Conservation (phyloP, 2,888 invertebrate species). For the Agonum fuliginosum region DNA sequence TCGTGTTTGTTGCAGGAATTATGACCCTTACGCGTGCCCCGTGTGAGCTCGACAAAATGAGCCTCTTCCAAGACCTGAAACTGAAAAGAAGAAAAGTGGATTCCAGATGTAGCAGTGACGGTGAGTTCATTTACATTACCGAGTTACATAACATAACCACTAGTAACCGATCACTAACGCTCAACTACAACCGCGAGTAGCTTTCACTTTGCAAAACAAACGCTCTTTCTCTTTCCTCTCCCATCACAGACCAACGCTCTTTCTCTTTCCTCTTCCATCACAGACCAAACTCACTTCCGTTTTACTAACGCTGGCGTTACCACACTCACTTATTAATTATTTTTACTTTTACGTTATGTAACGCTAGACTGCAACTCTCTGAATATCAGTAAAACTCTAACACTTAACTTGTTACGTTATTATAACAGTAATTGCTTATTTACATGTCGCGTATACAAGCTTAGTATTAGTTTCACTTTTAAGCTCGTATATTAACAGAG, state of each 20-base stretch:
- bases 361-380: conserved; percentile 4
- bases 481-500: background rate
- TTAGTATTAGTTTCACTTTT: conserved; percentile 12
- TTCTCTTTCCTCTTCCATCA: background rate
- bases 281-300: conserved; percentile 28
- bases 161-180: conserved; percentile 25
- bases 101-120: conserved; percentile 97
- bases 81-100: conserved; percentile 98
- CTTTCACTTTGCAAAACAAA: conserved; percentile 36
- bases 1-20: conserved; percentile 82
- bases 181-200: conserved; percentile 3
- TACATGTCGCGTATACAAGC: background rate
- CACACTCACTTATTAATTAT: conserved; percentile 35
- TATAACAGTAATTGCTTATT: conserved; percentile 26
- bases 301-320: background rate
- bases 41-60: conserved; percentile 98
- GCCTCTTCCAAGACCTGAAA: conserved; percentile 99
- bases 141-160: conserved; percentile 43
- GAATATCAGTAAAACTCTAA: conserved; percentile 15
- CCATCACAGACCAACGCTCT: background rate
- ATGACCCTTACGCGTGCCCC: conserved; percentile 98
- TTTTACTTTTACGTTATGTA: conserved; percentile 41
- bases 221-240: conserved; percentile 38
- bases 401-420: conserved; percentile 29
- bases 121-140: conserved; percentile 70